These are phyloP conservation scores for Melospiza georgiana DNA, from an alignment of 2,113 vertebrate species.

Conservation along the genomic window DNA sequence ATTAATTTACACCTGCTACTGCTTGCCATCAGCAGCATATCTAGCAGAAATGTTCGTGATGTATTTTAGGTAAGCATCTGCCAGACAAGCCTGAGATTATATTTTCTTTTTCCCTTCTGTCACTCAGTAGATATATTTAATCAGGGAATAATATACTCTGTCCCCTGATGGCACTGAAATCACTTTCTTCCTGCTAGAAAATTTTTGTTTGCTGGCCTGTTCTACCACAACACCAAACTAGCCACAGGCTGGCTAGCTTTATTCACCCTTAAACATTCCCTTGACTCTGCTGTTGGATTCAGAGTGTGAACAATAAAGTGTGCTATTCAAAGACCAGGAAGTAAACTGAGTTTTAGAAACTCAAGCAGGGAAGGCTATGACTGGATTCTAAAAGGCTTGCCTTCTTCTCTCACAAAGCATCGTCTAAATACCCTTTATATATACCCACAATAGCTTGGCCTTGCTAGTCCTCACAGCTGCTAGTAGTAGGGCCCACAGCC, in stretches of 20 bases:
- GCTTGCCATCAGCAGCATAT: neutral
- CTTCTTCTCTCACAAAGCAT: neutral
- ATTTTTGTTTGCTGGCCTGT: neutral
- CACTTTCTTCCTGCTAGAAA: neutral
- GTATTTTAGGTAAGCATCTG: conserved; percentile 2
- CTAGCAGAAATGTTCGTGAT: neutral
- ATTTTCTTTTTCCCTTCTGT: neutral
- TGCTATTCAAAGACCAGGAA: neutral
- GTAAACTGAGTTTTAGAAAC: neutral
- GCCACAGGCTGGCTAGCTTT: neutral
- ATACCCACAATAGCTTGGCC: neutral
- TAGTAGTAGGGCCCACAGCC: neutral
- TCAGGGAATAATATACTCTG: neutral
- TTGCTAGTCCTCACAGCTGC: neutral
- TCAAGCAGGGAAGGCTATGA: neutral
- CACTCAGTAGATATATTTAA: neutral
- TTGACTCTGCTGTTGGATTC: neutral
- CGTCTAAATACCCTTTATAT: neutral
- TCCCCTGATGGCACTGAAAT: neutral
- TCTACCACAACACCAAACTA: neutral
- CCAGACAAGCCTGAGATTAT: neutral
- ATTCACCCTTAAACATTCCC: neutral
- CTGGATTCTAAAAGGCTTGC: neutral
- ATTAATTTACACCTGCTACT: neutral
- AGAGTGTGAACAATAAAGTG: neutral